phyloP scores from a whole-genome alignment of 2,888 invertebrate species.

The Cancer borealis region DNA sequence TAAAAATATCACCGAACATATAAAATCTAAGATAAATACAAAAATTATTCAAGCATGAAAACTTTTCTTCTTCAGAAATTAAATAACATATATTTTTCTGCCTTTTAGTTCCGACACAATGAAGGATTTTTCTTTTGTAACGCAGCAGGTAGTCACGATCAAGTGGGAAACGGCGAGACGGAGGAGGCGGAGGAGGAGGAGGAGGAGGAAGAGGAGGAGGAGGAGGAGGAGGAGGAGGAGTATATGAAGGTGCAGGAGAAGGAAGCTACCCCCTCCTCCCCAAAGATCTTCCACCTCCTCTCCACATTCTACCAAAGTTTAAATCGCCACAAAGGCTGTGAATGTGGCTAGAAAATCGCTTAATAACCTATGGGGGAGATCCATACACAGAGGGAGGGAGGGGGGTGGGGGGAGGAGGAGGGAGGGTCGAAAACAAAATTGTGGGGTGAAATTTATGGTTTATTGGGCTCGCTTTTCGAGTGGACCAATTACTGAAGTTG shows the following conservation, averaged over 20 bases:
- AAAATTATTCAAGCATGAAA: constrained; percentile 8
- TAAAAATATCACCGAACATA: constrained; percentile 16
- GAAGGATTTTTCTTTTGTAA: constrained; percentile 20
- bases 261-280: background rate
- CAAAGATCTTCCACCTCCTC: background rate
- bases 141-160: background rate
- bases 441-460: constrained; percentile 61
- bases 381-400: background rate
- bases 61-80: background rate
- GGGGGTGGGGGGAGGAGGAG: constrained; percentile 1
- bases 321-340: background rate
- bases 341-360: background rate
- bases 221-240: background rate
- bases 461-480: constrained; percentile 55
- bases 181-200: background rate
- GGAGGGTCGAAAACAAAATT: constrained; percentile 53
- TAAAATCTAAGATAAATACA: background rate
- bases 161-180: background rate
- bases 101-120: background rate
- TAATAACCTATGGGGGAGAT: constrained; percentile 51
- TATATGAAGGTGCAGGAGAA: background rate
- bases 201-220: background rate
- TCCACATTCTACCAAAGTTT: background rate
- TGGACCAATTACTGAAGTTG: constrained; percentile 64
- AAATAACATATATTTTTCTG: background rate